phyloP scores from a whole-genome alignment of 2,797 vertebrate genomes.

The Amphiprion clarkii region DNA sequence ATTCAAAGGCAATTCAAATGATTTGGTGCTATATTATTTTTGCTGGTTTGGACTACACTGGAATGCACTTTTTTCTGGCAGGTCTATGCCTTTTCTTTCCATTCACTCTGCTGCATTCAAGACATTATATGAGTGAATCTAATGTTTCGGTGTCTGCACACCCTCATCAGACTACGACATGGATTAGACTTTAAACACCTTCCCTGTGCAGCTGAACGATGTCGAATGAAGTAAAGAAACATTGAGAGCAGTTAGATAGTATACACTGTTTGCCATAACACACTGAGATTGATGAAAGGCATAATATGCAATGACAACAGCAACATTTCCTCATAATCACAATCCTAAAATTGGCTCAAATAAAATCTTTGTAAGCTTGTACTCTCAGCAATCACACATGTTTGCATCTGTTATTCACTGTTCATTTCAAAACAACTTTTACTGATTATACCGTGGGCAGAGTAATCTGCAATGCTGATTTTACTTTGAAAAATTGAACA shows the following conservation, averaged over 20 bases:
- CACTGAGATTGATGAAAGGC: too few species aligned
- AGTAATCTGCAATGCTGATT: neutral
- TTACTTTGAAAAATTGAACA: neutral
- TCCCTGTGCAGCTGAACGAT: too few species aligned
- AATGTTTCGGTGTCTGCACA: neutral
- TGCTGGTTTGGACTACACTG: neutral
- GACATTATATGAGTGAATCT: neutral
- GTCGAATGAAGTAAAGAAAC: too few species aligned
- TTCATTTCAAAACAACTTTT: neutral
- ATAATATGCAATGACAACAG: too few species aligned
- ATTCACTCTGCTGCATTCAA: neutral
- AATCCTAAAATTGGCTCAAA: too few species aligned
- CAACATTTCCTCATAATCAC: too few species aligned
- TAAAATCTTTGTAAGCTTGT: too few species aligned
- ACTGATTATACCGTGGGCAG: neutral
- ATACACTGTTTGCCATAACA: too few species aligned
- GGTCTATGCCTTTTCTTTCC: neutral
- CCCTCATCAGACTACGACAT: neutral
- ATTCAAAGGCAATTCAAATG: conserved; percentile 12
- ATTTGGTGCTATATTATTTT: conserved; percentile 1
- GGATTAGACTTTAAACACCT: neutral
- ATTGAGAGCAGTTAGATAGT: too few species aligned
- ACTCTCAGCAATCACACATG: too few species aligned
- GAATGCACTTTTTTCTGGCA: neutral
- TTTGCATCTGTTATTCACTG: too few species aligned